These are phyloP conservation scores for Pandemis heparana DNA, from an alignment of 2,888 invertebrate species.

Conservation along the genomic window DNA sequence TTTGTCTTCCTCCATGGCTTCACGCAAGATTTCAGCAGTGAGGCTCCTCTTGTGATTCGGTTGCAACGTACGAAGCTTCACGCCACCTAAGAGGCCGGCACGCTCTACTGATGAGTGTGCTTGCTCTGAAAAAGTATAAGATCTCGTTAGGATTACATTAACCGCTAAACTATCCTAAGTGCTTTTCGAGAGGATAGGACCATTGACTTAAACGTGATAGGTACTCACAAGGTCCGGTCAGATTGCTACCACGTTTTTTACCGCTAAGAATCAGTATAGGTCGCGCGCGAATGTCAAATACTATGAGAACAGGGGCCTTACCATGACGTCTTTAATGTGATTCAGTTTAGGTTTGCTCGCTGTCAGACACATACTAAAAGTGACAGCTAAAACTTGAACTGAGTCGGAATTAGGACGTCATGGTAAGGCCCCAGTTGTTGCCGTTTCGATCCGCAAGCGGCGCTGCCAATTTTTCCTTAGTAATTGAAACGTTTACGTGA, in stretches of 20 bases:
- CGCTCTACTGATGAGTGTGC: constrained; percentile 98
- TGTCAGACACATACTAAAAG: no score
- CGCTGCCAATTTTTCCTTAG: no score
- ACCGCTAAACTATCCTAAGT: background rate
- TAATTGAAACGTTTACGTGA: no score
- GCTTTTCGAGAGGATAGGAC: background rate
- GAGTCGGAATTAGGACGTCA: no score
- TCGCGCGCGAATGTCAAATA: no score
- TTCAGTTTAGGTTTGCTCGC: no score
- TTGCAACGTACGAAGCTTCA: constrained; percentile 90
- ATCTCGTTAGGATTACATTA: background rate
- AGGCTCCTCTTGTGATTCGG: constrained; percentile 90
- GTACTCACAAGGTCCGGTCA: background rate
- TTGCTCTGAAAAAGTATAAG: constrained; percentile 86
- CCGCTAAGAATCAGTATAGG: background rate
- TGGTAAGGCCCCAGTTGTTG: no score
- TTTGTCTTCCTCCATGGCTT: constrained; percentile 94
- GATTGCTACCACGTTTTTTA: no score
- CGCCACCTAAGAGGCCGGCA: constrained; percentile 95
- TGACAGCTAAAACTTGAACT: no score
- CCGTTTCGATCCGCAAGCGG: no score
- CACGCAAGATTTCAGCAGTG: constrained; percentile 90
- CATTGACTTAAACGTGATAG: background rate
- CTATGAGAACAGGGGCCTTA: no score
- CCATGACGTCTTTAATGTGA: no score